phyloP scores from a whole-genome alignment of 1,140 invertebrate genomes.

The Mesaphorura yosii region DNA sequence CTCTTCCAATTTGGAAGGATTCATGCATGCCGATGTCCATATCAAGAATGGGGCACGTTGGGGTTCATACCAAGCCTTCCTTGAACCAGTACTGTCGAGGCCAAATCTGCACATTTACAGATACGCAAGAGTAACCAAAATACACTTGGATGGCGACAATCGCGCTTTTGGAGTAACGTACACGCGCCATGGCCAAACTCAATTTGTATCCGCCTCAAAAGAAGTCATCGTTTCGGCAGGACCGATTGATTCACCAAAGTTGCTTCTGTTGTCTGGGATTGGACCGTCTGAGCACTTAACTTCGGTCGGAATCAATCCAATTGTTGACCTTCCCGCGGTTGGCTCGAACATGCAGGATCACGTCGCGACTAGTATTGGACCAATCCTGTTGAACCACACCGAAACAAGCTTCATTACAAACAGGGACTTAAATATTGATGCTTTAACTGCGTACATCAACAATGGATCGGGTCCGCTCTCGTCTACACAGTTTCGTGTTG shows the following conservation, averaged over 20 bases:
- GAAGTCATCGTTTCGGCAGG: slow-evolving; percentile 35
- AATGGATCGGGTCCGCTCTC: not conserved
- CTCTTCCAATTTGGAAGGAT: not conserved
- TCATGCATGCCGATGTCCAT: not conserved
- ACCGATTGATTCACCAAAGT: slow-evolving; percentile 32
- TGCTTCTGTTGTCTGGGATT: slow-evolving; percentile 42
- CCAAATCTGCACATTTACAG: slow-evolving; percentile 2
- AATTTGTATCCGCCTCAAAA: slow-evolving; percentile 22
- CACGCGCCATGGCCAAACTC: slow-evolving; percentile 1
- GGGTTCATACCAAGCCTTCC: slow-evolving; percentile 3
- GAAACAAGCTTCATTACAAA: not conserved
- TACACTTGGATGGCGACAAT: slow-evolving; percentile 1
- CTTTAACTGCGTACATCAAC: not conserved
- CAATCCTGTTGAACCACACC: slow-evolving; percentile 5
- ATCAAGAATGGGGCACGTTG: slow-evolving; percentile 1
- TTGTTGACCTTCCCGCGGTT: slow-evolving; percentile 6
- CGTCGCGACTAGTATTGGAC: not conserved
- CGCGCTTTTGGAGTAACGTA: slow-evolving; percentile 5
- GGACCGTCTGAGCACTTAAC: slow-evolving; percentile 38
- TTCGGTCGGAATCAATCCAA: slow-evolving; percentile 11
- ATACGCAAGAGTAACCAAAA: slow-evolving; percentile 7
- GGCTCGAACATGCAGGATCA: slow-evolving; percentile 8
- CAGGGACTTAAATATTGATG: not conserved
- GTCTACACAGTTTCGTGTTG: not conserved
- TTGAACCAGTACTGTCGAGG: not conserved